Evolutionary conservation across 2,888 invertebrate species (phyloP), one percentile per base, ranked within the genome.

Genomic region (Diarsia rubi): DNA sequence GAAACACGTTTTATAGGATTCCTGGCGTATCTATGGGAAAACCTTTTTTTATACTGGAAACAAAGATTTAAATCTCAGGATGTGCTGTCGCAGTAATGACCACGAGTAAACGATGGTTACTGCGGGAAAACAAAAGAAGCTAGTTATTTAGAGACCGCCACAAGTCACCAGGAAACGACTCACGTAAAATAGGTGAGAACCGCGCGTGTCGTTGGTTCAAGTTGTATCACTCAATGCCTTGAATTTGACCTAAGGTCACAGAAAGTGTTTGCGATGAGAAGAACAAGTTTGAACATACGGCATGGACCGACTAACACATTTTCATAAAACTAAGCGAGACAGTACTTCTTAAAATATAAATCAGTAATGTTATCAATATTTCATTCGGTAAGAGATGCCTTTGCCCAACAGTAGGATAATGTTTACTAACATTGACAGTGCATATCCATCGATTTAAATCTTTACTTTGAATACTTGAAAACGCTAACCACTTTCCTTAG

Each of bases 1-100:
- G 73, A 62, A 82, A 69, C 82, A 31, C 37, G 82, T 82, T 79
- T 52, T 59, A 81, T 76, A 63, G 49, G 77, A 69, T 77, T 76
- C 82, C 76, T 69, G 60, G n/a, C 69, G 37, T 79, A 82, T 82
- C 74, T 47, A 47, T 37, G 64, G 45, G 49, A 73, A 65, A 62
- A 73, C 54, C n/a, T 65, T 80, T 79, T 71, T 52, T 44, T 45
- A 27, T 70, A 24, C 19, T 57, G 2, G 1, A 31, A 59, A 31
- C 19, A 11, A 19, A 31, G 31, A 59, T 31, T 57, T 31, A 31
- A 57, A 57, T 57, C 27, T 0, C 0, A 2, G 1, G 27, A 57
- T 57, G 57, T 57, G 27, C 24, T 57, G 8, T 27, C 8, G 6
- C 57, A 2, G 57, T 57, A 57, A 27, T 57, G 16, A 27, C 27